A percentile compares a stretch with the other conserved stretches of the same genome.
Conservation (phyloP, 2,888 invertebrate species). For the Rotaria magnacalcarata region DNA sequence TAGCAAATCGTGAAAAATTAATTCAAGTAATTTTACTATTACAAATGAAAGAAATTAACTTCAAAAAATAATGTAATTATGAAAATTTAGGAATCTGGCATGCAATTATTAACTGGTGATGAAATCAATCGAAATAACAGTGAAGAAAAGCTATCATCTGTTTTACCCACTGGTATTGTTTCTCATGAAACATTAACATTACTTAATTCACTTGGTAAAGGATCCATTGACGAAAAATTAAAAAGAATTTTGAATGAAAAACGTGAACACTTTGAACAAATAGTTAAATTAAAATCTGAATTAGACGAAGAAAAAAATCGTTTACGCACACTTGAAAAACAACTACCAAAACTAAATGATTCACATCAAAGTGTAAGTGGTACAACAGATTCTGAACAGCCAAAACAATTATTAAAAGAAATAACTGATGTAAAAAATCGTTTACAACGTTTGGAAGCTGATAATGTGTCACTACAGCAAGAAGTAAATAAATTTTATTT, state of each 20-base stretch:
- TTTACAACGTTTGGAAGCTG: slow-evolving; percentile 44
- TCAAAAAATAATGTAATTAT: background rate
- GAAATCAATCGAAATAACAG: background rate
- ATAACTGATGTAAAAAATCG: slow-evolving; percentile 43
- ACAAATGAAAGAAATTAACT: background rate
- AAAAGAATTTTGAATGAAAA: slow-evolving; percentile 43
- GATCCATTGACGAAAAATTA: slow-evolving; percentile 46
- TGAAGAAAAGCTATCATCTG: slow-evolving; percentile 40
- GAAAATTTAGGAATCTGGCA: background rate
- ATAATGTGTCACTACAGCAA: slow-evolving; percentile 44
- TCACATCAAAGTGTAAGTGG: background rate
- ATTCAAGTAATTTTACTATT: slow-evolving; percentile 39
- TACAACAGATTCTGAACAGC: background rate
- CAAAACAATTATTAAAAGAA: slow-evolving; percentile 40
- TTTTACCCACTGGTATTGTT: slow-evolving; percentile 39
- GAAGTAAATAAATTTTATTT: slow-evolving; percentile 36
- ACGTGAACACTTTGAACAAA: slow-evolving; percentile 40
- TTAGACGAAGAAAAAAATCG: slow-evolving; percentile 42
- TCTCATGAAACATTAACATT: slow-evolving; percentile 41
- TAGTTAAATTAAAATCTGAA: slow-evolving; percentile 39
- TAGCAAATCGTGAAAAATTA: slow-evolving; percentile 38
- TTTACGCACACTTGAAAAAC: slow-evolving; percentile 36
- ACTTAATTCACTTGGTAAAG: slow-evolving; percentile 40
- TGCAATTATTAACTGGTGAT: background rate
- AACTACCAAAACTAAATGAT: background rate